Percentiles rank a stretch among this genome's conserved stretches.
phyloP scores from a whole-genome alignment of 2,888 invertebrate species.

The Spialia ferax region DNA sequence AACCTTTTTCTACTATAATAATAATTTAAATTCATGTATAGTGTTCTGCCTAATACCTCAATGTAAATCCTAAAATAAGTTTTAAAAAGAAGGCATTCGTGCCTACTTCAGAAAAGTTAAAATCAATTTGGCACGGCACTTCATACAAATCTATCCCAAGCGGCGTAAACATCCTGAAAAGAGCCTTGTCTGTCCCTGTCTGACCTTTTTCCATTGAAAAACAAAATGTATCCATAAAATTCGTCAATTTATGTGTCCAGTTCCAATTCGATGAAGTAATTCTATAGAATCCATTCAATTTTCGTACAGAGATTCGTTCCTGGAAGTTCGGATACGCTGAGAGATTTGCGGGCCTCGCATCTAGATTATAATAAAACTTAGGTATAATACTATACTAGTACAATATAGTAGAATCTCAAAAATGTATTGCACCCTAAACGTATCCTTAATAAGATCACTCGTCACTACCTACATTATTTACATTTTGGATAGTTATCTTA shows the following conservation, averaged over 20 bases:
- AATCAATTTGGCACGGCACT: neutral
- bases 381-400: too few relatives aligned
- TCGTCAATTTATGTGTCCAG: constrained; percentile 16
- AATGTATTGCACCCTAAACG: too few relatives aligned
- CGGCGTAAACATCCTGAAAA: constrained; percentile 7
- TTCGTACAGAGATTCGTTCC: neutral
- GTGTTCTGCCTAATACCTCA: too few relatives aligned
- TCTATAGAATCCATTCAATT: constrained; percentile 16
- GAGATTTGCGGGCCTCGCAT: neutral
- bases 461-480: too few relatives aligned
- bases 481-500: too few relatives aligned
- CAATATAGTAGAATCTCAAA: too few relatives aligned
- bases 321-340: neutral
- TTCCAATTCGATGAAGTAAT: constrained; percentile 18
- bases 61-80: too few relatives aligned
- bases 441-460: too few relatives aligned
- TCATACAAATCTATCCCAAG: neutral
- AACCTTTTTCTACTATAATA: too few relatives aligned
- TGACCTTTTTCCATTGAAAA: constrained; percentile 19
- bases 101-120: neutral
- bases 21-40: too few relatives aligned
- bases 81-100: too few relatives aligned
- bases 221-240: constrained; percentile 20
- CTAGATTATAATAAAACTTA: neutral
- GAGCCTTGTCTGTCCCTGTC: constrained; percentile 1